A percentile compares a stretch with the other conserved stretches of the same genome.
phyloP scores from a whole-genome alignment of 2,797 vertebrate species.

The Protosalanx chinensis region DNA sequence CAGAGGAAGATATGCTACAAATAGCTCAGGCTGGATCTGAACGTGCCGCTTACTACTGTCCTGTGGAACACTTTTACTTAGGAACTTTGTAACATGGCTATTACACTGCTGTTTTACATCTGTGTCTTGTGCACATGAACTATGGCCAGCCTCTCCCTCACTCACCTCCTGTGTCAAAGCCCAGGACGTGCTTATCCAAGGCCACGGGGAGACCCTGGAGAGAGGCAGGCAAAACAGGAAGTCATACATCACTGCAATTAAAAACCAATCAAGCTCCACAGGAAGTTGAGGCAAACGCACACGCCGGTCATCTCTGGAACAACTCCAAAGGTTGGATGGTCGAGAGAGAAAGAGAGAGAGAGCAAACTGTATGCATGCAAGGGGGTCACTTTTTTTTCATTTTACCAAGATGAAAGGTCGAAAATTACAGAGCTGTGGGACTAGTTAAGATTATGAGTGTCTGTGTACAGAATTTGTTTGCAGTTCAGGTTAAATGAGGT shows the following conservation, averaged over 20 bases:
- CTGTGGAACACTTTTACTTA: not conserved
- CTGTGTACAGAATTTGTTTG: too few relatives aligned
- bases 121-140: not conserved
- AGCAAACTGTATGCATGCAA: not conserved
- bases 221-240: slow-evolving; percentile 12
- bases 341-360: too few relatives aligned
- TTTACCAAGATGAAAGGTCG: not conserved
- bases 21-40: too few relatives aligned
- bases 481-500: too few relatives aligned
- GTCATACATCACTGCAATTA: slow-evolving; percentile 5
- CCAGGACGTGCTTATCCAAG: slow-evolving; percentile 90
- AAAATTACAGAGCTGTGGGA: too few relatives aligned
- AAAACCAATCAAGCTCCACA: not conserved
- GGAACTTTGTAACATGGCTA: not conserved
- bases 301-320: not conserved
- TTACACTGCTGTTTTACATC: not conserved
- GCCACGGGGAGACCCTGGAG: slow-evolving; percentile 88
- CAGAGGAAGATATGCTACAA: too few relatives aligned
- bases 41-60: not conserved
- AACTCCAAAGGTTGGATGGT: not conserved
- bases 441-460: too few relatives aligned
- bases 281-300: not conserved
- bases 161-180: slow-evolving; percentile 98
- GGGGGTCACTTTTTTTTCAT: not conserved
- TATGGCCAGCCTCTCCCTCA: not conserved